phyloP scores from a whole-genome alignment of 2,113 vertebrate genomes.

The Trogon melanurus region DNA sequence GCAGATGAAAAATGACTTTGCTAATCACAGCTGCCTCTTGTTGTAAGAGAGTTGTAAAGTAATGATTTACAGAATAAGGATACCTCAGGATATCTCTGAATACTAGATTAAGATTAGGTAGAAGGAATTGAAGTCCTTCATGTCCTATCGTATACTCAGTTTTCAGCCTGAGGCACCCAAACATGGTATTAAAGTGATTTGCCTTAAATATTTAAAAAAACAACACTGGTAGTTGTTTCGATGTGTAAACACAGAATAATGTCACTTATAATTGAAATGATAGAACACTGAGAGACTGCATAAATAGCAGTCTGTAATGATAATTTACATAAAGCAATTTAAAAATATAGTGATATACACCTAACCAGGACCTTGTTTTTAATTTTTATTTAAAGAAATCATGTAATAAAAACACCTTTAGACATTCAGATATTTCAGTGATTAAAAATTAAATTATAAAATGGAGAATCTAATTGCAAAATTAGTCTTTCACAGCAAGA shows the following conservation, averaged over 20 bases:
- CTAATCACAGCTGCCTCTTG: background rate
- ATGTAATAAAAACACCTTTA: background rate
- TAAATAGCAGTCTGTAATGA: background rate
- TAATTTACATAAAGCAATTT: background rate
- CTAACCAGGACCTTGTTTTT: background rate
- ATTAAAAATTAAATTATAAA: background rate
- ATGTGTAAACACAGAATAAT: background rate
- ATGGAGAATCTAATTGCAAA: background rate
- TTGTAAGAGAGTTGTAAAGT: background rate
- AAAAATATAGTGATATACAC: background rate
- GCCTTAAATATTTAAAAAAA: background rate
- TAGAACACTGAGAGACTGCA: background rate
- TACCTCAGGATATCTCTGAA: background rate
- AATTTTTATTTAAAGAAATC: background rate
- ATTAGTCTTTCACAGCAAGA: background rate
- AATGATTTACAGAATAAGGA: background rate
- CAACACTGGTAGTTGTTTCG: background rate
- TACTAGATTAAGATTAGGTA: background rate
- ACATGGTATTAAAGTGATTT: rapidly evolving
- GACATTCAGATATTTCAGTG: background rate
- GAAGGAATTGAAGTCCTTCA: background rate
- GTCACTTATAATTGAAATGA: background rate
- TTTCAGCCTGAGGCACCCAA: background rate
- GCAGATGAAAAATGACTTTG: background rate
- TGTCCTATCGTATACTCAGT: background rate